A percentile compares a stretch with the other conserved stretches of the same genome.
Conservation (phyloP, 2,113 vertebrate species). For the Tachycineta bicolor region DNA sequence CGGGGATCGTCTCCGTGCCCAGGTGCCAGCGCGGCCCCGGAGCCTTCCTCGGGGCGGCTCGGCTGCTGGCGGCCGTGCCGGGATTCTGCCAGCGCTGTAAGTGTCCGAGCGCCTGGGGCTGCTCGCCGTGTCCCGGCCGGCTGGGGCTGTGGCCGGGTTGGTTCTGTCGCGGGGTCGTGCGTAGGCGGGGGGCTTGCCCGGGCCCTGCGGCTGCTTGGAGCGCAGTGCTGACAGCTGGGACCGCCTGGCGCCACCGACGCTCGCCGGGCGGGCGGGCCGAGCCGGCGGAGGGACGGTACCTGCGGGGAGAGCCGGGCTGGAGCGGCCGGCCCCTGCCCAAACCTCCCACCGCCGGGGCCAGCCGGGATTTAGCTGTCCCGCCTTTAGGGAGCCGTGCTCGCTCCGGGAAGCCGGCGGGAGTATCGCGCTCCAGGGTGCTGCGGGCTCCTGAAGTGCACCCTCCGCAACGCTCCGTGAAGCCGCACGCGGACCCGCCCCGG, state of each 20-base stretch:
- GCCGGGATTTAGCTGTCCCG: neutral
- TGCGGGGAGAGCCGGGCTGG: neutral
- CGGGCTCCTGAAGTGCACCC: neutral
- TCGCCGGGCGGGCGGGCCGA: neutral
- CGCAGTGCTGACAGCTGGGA: neutral
- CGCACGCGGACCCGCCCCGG: neutral
- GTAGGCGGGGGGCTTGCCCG: neutral
- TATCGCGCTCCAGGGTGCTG: fast-evolving
- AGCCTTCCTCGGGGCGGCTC: constrained; percentile 58
- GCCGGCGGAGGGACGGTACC: neutral
- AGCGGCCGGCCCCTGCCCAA: neutral
- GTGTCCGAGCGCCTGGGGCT: constrained; percentile 9
- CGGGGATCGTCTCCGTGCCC: constrained; percentile 63
- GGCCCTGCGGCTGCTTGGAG: neutral
- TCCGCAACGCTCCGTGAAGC: neutral
- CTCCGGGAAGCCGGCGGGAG: neutral
- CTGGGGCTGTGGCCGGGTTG: neutral
- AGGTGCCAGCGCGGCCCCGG: constrained; percentile 69
- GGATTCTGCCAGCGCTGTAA: constrained; percentile 75
- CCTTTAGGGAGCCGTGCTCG: neutral
- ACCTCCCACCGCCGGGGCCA: neutral
- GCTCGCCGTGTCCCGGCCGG: neutral
- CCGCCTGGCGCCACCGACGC: neutral
- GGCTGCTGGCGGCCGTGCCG: constrained; percentile 68
- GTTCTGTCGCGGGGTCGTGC: neutral